Percentiles rank a stretch among this genome's conserved stretches.
phyloP scores from a whole-genome alignment of 2,113 vertebrate genomes.

The Forbesichthys papilliferus region DNA sequence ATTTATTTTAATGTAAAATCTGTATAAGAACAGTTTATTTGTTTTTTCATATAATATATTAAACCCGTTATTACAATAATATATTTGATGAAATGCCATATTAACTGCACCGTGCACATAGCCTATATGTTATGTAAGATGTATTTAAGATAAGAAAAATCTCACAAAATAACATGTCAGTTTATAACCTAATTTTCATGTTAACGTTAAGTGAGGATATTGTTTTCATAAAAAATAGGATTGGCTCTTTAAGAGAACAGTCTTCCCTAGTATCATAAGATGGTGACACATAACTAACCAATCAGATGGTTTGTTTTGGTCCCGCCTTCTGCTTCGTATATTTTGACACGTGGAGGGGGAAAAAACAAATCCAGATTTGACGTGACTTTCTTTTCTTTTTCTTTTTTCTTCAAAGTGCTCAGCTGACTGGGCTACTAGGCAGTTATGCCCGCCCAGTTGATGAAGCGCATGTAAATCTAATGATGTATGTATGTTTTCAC shows the following conservation, averaged over 20 bases:
- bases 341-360: constrained; percentile 72
- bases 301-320: constrained; percentile 72
- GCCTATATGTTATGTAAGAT: not conserved
- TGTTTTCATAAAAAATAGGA: constrained; percentile 3
- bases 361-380: constrained; percentile 56
- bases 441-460: constrained; percentile 39
- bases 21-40: too few relatives aligned
- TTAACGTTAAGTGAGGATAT: not conserved
- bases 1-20: not conserved
- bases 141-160: not conserved
- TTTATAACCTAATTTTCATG: not conserved
- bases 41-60: not conserved
- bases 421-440: constrained; percentile 62
- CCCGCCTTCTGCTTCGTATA: constrained; percentile 57
- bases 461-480: constrained; percentile 9
- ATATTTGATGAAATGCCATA: not conserved
- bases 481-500: too few relatives aligned
- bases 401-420: constrained; percentile 45
- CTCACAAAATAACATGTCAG: not conserved
- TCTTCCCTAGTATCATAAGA: constrained; percentile 41
- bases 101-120: not conserved
- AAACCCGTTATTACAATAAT: not conserved
- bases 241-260: constrained; percentile 63
- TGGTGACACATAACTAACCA: constrained; percentile 61
- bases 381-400: constrained; percentile 57